Conservation (phyloP, 2,113 vertebrate genomes). For the Odontesthes bonariensis region DNA sequence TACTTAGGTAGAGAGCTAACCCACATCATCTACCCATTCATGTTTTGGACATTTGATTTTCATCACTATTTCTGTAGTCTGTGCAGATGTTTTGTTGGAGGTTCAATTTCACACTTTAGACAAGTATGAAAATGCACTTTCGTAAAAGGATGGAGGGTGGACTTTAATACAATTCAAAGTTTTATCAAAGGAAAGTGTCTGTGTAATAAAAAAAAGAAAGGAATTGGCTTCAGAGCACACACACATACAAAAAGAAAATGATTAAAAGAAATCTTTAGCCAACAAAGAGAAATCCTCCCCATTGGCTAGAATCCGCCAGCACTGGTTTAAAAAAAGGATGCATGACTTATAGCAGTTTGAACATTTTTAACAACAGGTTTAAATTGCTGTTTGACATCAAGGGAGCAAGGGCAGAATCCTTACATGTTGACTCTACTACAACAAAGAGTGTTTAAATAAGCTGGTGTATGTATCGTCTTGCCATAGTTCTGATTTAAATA, state of each 20-base stretch:
- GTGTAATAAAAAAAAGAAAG: constrained; percentile 23
- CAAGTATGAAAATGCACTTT: constrained; percentile 66
- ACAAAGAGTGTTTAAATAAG: neutral
- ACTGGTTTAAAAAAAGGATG: constrained; percentile 45
- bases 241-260: constrained; percentile 23
- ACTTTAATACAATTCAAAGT: constrained; percentile 68
- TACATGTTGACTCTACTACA: neutral
- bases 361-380: constrained; percentile 41
- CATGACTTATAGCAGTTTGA: constrained; percentile 47
- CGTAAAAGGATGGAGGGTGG: constrained; percentile 45
- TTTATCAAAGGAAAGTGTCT: constrained; percentile 61
- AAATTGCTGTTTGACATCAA: constrained; percentile 39
- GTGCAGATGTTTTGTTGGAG: constrained; percentile 30
- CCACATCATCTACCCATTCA: constrained; percentile 16
- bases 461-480: neutral
- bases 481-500: neutral
- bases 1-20: neutral
- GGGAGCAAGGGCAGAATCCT: neutral
- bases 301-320: constrained; percentile 39
- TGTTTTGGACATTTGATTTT: constrained; percentile 26
- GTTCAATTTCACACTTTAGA: constrained; percentile 46
- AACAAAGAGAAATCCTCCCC: constrained; percentile 52
- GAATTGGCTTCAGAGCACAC: constrained; percentile 41
- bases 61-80: constrained; percentile 19
- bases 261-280: constrained; percentile 59